phyloP scores from a whole-genome alignment of 2,113 vertebrate genomes.

The Psilopogon haemacephalus region DNA sequence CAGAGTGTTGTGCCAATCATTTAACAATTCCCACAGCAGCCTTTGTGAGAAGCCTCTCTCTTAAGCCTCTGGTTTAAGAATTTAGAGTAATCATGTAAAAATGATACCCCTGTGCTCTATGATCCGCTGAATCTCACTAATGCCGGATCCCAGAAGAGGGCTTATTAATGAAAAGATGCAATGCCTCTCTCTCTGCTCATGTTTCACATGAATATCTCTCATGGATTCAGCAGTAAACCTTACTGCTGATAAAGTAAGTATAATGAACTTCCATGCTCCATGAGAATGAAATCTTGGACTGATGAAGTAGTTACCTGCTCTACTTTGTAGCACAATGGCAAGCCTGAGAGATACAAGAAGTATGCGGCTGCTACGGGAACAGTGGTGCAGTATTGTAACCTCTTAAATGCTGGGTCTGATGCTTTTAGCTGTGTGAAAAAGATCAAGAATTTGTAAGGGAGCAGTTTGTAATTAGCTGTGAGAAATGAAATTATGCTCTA shows the following conservation, averaged over 20 bases:
- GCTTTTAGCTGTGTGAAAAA: neutral
- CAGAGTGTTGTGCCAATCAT: constrained; percentile 83
- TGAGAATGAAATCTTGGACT: constrained; percentile 51
- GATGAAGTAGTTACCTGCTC: constrained; percentile 53
- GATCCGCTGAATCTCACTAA: constrained; percentile 84
- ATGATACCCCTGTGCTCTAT: constrained; percentile 86
- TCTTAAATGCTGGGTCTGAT: neutral
- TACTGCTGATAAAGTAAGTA: constrained; percentile 77
- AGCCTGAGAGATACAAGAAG: neutral
- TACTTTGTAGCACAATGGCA: constrained; percentile 12
- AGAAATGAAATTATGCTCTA: constrained; percentile 11
- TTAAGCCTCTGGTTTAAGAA: constrained; percentile 89
- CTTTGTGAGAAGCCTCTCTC: constrained; percentile 85
- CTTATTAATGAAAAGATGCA: constrained; percentile 86
- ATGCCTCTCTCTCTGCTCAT: constrained; percentile 78
- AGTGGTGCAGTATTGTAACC: neutral
- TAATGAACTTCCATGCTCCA: constrained; percentile 76
- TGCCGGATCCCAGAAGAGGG: constrained; percentile 84
- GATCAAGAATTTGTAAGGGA: constrained; percentile 16
- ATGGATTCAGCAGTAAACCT: constrained; percentile 83
- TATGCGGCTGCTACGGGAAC: neutral
- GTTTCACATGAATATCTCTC: constrained; percentile 82
- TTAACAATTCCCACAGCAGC: constrained; percentile 87
- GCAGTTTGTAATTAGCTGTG: constrained; percentile 2
- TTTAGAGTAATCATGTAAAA: constrained; percentile 92